Evolutionary conservation across 1,140 invertebrate genomes (phyloP).

Genomic region (Cotesia typhae): DNA sequence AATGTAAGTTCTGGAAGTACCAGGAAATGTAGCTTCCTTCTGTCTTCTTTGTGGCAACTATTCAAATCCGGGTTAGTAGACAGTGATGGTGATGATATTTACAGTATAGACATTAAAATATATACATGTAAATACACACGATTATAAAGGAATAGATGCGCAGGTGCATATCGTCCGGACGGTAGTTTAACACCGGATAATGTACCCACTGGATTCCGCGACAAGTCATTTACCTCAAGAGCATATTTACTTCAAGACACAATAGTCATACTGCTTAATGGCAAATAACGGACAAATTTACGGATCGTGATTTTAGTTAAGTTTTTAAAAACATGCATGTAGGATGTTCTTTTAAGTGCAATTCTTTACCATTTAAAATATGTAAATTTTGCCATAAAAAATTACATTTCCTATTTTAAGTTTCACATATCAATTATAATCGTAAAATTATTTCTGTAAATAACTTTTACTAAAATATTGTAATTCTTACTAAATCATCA

Average conservation of each 20-base stretch:
- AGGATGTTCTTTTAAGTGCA: too few relatives aligned
- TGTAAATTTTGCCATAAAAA: too few relatives aligned
- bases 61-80: slow-evolving; percentile 39
- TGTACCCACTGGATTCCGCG: slow-evolving; percentile 20
- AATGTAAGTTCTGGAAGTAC: slow-evolving; percentile 19
- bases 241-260: background rate
- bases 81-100: too few relatives aligned
- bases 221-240: slow-evolving; percentile 22
- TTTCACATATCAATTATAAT: too few relatives aligned
- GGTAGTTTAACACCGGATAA: slow-evolving; percentile 18
- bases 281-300: background rate
- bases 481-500: too few relatives aligned
- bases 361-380: too few relatives aligned
- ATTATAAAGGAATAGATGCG: background rate
- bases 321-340: too few relatives aligned
- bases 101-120: background rate
- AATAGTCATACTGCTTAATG: background rate
- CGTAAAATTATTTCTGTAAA: too few relatives aligned
- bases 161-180: slow-evolving; percentile 35
- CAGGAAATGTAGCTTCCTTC: slow-evolving; percentile 46
- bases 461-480: too few relatives aligned
- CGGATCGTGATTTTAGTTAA: background rate
- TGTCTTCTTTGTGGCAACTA: slow-evolving; percentile 39
- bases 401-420: too few relatives aligned
- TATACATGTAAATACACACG: background rate